Percentiles rank a stretch among this genome's conserved stretches.
Evolutionary conservation across 2,113 vertebrate genomes (phyloP).

Genomic region (Rutilus rutilus): DNA sequence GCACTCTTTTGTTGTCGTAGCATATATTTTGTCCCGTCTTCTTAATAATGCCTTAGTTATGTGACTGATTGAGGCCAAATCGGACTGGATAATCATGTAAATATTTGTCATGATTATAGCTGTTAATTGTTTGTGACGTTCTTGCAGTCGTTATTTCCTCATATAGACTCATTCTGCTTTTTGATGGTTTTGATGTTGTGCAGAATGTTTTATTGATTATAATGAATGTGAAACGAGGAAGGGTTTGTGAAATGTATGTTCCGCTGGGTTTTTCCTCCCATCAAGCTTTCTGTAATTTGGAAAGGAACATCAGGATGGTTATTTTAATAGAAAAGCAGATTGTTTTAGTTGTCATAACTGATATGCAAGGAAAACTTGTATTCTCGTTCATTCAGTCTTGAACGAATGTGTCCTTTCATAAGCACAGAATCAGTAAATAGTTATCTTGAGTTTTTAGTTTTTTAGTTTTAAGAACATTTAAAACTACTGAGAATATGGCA

Average conservation of each 20-base stretch:
- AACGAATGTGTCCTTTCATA: not conserved
- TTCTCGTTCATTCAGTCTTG: not conserved
- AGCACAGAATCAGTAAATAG: not conserved
- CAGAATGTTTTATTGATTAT: not conserved
- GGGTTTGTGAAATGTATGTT: too few relatives aligned
- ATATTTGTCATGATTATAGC: not conserved
- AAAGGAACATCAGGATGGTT: not conserved
- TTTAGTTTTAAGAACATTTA: not conserved
- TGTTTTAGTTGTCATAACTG: not conserved
- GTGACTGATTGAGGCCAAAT: not conserved
- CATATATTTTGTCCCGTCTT: not conserved
- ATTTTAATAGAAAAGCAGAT: not conserved
- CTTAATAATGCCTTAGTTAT: not conserved
- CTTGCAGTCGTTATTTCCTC: not conserved
- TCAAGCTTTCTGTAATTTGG: not conserved
- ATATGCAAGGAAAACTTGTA: not conserved
- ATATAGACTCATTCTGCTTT: not conserved
- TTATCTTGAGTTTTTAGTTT: too few relatives aligned
- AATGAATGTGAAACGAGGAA: not conserved
- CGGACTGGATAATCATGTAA: not conserved
- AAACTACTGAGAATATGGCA: constrained; percentile 8
- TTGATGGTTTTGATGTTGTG: not conserved
- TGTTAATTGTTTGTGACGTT: not conserved
- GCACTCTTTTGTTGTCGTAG: not conserved
- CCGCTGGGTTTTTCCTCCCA: not conserved